A percentile compares a stretch with the other conserved stretches of the same genome.
These are phyloP conservation scores for Loriculus beryllinus DNA, from an alignment of 2,797 vertebrate genomes.

Conservation along the genomic window DNA sequence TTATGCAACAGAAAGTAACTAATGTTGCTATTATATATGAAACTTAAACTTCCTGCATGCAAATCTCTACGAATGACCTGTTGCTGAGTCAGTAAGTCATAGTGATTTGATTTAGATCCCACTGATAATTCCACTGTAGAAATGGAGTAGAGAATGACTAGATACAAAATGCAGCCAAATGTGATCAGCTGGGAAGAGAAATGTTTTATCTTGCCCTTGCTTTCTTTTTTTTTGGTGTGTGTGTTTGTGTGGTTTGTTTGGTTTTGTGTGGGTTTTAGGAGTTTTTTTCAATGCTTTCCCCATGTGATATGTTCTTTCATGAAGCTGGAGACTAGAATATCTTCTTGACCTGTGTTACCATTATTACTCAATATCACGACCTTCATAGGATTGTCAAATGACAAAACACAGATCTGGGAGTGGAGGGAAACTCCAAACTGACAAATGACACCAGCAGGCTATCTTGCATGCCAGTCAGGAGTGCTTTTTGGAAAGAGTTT, in stretches of 20 bases:
- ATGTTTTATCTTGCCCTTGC: not conserved
- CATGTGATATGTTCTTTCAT: not conserved
- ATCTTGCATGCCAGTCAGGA: not conserved
- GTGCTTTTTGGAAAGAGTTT: not conserved
- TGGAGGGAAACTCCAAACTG: constrained; percentile 24
- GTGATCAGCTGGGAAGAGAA: not conserved
- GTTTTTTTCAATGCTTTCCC: not conserved
- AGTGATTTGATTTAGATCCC: not conserved
- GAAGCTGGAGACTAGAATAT: not conserved
- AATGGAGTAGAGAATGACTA: not conserved
- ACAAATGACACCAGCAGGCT: constrained; percentile 10
- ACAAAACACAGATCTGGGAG: constrained; percentile 23
- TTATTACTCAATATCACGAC: constrained; percentile 38
- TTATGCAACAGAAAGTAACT: not conserved
- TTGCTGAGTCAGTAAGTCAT: not conserved
- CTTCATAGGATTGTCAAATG: constrained; percentile 45
- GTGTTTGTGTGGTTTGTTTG: not conserved
- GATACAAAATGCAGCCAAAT: not conserved
- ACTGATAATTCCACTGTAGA: not conserved
- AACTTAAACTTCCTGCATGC: not conserved
- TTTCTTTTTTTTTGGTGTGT: too few species aligned
- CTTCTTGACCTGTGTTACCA: constrained; percentile 40
- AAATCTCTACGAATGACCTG: not conserved
- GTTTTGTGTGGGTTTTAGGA: not conserved
- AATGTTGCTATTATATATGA: not conserved